These are phyloP conservation scores for Calyptommatus sinebrachiatus DNA, from an alignment of 2,113 vertebrate genomes.

Conservation along the genomic window DNA sequence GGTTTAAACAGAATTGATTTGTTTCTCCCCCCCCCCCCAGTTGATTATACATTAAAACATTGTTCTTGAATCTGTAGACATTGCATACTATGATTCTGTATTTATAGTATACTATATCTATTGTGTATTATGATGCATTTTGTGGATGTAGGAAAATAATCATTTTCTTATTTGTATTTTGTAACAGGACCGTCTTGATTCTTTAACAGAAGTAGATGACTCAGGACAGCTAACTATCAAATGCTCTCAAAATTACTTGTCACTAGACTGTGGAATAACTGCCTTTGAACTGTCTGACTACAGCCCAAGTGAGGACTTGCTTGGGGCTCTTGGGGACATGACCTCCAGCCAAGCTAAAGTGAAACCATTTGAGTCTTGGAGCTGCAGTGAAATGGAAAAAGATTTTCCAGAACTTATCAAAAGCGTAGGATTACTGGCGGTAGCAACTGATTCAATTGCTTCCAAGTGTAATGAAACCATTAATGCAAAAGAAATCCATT, in stretches of 20 bases:
- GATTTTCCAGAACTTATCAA: slow-evolving; percentile 82
- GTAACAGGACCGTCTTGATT: slow-evolving; percentile 87
- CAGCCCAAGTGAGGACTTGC: slow-evolving; percentile 88
- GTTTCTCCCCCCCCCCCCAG: too few species aligned
- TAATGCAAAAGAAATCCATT: slow-evolving; percentile 53
- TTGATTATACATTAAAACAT: background rate
- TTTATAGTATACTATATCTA: background rate
- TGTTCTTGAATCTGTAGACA: background rate
- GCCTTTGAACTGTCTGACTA: slow-evolving; percentile 95
- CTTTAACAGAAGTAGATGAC: slow-evolving; percentile 94
- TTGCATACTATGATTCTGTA: background rate
- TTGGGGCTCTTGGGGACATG: slow-evolving; percentile 66
- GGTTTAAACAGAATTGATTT: background rate
- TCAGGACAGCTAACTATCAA: slow-evolving; percentile 96
- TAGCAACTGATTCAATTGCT: slow-evolving; percentile 69
- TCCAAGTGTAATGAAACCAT: slow-evolving; percentile 60
- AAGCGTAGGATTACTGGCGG: slow-evolving; percentile 81
- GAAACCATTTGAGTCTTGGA: slow-evolving; percentile 77
- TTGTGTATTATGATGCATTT: background rate
- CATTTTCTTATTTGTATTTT: slow-evolving; percentile 52
- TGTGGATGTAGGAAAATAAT: background rate
- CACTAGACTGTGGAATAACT: slow-evolving; percentile 96
- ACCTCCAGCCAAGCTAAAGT: slow-evolving; percentile 66
- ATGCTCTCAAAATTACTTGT: slow-evolving; percentile 97
- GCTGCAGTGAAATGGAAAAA: slow-evolving; percentile 78